A percentile compares a stretch with the other conserved stretches of the same genome.
Conservation (phyloP, 2,888 invertebrate species). For the Micoletzkya japonica region DNA sequence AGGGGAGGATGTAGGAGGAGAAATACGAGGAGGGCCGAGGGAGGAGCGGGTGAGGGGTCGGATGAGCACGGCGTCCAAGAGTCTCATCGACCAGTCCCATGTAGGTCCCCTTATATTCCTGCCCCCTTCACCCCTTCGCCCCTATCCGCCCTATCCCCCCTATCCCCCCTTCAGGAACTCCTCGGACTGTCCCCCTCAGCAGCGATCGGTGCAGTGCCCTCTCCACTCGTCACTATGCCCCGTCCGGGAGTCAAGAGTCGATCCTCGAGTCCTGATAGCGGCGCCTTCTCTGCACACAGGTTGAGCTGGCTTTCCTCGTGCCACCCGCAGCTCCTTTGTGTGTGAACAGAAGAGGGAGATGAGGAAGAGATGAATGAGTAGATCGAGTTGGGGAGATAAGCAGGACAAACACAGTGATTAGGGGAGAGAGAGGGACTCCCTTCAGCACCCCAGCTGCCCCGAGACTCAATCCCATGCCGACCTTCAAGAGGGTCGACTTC, state of each 20-base stretch:
- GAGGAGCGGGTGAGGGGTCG: conserved; percentile 9
- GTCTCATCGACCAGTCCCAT: conserved; percentile 4
- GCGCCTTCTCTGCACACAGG: conserved; percentile 31
- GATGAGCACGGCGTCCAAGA: conserved; percentile 21
- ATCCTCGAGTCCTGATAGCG: conserved; percentile 32
- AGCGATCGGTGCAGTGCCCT: background rate
- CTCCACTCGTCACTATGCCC: background rate
- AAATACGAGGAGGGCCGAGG: background rate
- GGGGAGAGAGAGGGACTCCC: background rate
- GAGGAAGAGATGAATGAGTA: background rate
- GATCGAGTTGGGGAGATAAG: background rate
- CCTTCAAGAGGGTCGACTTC: conserved; percentile 54
- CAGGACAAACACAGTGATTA: background rate
- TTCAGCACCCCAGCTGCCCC: conserved; percentile 21
- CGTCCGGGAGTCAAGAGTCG: conserved; percentile 20
- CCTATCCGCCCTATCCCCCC: background rate
- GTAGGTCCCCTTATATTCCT: conserved; percentile 12
- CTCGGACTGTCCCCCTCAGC: conserved; percentile 20
- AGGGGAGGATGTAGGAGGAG: background rate
- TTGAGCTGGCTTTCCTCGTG: no score
- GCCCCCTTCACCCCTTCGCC: background rate
- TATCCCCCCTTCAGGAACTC: conserved; percentile 3
- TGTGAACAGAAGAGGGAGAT: background rate
- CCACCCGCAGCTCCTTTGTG: background rate
- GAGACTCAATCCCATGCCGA: conserved; percentile 29